Conservation (phyloP, 2,888 invertebrate genomes). For the Liposcelis brunnea region DNA sequence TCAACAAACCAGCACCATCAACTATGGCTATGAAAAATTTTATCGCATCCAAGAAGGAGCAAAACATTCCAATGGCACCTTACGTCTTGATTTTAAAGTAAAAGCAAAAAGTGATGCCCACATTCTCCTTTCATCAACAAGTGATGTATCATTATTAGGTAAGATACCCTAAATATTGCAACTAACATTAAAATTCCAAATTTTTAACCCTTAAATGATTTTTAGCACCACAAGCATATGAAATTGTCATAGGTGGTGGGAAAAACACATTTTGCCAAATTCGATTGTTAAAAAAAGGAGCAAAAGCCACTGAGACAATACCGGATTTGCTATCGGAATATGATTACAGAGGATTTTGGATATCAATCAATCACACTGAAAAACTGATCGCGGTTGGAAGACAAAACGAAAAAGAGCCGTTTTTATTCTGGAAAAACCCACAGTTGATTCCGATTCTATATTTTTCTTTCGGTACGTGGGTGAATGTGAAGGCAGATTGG, state of each 20-base stretch:
- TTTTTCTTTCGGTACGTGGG: neutral
- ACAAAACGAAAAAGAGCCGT: neutral
- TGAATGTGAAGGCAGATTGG: constrained; percentile 1
- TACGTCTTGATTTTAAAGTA: neutral
- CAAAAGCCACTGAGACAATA: neutral
- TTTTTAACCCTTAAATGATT: neutral
- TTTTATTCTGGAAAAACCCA: neutral
- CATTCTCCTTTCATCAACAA: neutral
- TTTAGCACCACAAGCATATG: neutral
- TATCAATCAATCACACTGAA: neutral
- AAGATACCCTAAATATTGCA: no score
- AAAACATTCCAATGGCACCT: no score
- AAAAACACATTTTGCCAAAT: neutral
- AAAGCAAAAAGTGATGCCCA: constrained; percentile 6
- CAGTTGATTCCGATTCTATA: neutral
- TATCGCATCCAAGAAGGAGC: no score
- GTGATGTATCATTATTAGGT: no score
- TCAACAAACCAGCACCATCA: no score
- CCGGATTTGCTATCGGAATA: neutral
- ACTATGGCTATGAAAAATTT: no score
- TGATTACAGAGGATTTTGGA: constrained; percentile 5
- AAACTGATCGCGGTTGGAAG: neutral
- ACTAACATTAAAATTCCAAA: no score
- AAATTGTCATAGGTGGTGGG: constrained; percentile 1
- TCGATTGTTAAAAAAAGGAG: neutral